Evolutionary conservation across 2,113 vertebrate species (phyloP), one percentile per base, ranked within the genome.

Genomic region (Dipodomys merriami): DNA sequence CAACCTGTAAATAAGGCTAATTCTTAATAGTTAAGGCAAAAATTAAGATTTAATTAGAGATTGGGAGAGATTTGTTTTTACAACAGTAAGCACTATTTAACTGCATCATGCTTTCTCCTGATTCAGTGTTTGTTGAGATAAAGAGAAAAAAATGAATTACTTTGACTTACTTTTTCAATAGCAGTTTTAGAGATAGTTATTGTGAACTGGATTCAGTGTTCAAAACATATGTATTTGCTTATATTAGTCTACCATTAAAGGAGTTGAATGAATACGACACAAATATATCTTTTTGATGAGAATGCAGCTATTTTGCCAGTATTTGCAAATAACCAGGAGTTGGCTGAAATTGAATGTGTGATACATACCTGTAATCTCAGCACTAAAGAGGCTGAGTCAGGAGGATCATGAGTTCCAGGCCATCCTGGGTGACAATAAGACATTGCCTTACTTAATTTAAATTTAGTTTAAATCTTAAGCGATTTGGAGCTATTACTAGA

Each of bases 21-120:
- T 72, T 84, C 46, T 88, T 20, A 77, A 64, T 83, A 69, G 79
- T 89, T 57, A 49, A 83, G 27, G n/a, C 19, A 77, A n/a, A 23
- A 82, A 67, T 81, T 84, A 78, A 93, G 44, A 35, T 81, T 95
- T 92, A 49, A 77, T 12, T 69, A 64, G 65, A 88, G n/a, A 90
- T 9, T 39, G 19, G 22, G 18, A 35, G 25, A 81, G 46, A 86
- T 6, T 74, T 30, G 82, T 25, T 88, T 88, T 53, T 23, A 65
- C 16, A 86, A 16, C 35, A 35, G 15, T 86, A 78, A 77, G n/a
- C 35, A 86, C 46, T 83, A 6, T 91, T 80, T 62, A 86, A 86
- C 46, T 89, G 62, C 29, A 8, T 67, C 57, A 16, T 57, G 30
- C 30, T 69, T 74, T 49, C 16, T 57, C 25, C 25, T 67, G 25